Base-by-base conservation (phyloP, 2,797 vertebrate species). In the Gymnodraco acuticeps region DNA sequence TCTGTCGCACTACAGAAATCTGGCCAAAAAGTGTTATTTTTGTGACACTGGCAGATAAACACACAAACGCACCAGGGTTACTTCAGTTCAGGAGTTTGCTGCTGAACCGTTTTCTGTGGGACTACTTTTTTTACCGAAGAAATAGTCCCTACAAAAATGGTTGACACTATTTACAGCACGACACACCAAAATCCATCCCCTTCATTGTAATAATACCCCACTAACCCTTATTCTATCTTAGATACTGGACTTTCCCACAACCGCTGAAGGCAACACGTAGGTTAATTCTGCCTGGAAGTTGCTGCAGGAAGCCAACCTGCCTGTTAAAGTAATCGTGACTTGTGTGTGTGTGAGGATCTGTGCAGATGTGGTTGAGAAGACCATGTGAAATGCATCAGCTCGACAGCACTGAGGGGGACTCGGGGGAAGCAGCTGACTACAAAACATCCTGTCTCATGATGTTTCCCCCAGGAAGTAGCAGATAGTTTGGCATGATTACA, bases 1-100 rank as follows among this genome's bases (percentile, higher is more conserved):
- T 87, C 84, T 90, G 88, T 77, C 12, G 31, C 70, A 58, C 56
- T 64, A 78, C 72, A 67, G 67, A 73, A 74, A 69, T 61, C 54
- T 20, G 12, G 68, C 27, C 56, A 68, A 53, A 60, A 78, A 64
- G 20, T 82, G 76, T 6, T 27, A 64, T 3, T 14, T 41, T 53
- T 55, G 20, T 46, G 5, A 33, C 16, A 48, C 33, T 20, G n/a
- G 50, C 17, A 50, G 10, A 66, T 41, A 42, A 13, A 66, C 3
- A 50, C 17, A 41, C n/a, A 52, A 20, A 54, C 46, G 47, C 10
- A 56, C 1, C 15, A n/a, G 38, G 16, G 55, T 17, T 60, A 66
- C 15, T 15, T 2, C 1, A 63, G 62, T 64, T 65, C 50, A 75
- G 5, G 41, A 56, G 15, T 10, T 33, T 33, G 13, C 33, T 33